These are phyloP conservation scores for Prietella phreatophila DNA, from an alignment of 2,113 vertebrate genomes.

Conservation along the genomic window DNA sequence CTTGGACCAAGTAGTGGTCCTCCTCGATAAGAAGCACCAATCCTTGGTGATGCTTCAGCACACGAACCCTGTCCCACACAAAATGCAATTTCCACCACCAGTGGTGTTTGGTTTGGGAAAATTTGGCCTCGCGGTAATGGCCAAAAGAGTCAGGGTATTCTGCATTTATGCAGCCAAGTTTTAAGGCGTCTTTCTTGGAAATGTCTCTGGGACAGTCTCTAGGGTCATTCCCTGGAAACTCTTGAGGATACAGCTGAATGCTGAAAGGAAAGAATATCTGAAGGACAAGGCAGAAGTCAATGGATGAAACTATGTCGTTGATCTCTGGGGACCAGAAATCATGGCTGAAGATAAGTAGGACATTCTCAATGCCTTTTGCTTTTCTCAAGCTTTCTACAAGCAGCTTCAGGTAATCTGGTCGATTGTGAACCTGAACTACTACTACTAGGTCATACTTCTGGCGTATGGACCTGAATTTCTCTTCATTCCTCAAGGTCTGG, in stretches of 20 bases:
- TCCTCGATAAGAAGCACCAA: conserved; percentile 90
- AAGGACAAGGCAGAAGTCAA: conserved; percentile 93
- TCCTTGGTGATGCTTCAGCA: conserved; percentile 79
- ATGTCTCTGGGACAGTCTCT: conserved; percentile 91
- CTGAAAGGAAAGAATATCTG: conserved; percentile 99
- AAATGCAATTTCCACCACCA: conserved; percentile 99
- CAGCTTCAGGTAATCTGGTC: conserved; percentile 85
- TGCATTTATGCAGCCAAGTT: conserved; percentile 90
- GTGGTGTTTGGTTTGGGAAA: conserved; percentile 97
- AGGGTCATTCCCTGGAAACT: conserved; percentile 94
- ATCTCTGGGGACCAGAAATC: conserved; percentile 92
- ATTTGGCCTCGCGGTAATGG: conserved; percentile 94
- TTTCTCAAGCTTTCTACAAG: conserved; percentile 86
- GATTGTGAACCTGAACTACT: conserved; percentile 91
- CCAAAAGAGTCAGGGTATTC: conserved; percentile 95
- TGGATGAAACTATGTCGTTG: conserved; percentile 81
- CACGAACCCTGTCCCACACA: conserved; percentile 87
- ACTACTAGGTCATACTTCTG: conserved; percentile 78
- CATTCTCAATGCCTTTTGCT: conserved; percentile 76
- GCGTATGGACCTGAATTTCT: conserved; percentile 65
- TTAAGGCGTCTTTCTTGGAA: conserved; percentile 83
- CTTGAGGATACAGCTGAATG: conserved; percentile 90
- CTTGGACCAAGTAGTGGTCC: conserved; percentile 90
- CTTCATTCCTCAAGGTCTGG: conserved; percentile 84
- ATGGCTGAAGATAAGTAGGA: conserved; percentile 93